Conservation (phyloP, 2,113 vertebrate species). For the Plecotus auritus region DNA sequence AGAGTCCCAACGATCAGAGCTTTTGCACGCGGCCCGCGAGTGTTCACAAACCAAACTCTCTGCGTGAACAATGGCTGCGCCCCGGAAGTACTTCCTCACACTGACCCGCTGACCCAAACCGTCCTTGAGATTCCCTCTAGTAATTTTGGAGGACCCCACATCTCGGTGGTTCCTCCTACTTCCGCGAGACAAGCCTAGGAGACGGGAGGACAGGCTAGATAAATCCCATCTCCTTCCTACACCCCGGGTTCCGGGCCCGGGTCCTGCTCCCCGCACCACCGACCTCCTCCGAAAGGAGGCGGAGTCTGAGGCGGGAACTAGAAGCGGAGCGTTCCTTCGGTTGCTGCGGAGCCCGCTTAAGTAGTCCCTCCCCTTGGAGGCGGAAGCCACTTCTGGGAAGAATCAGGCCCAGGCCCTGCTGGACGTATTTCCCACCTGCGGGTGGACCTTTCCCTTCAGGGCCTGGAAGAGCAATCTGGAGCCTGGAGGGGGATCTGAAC, state of each 20-base stretch:
- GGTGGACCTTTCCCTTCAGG: not conserved
- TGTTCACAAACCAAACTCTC: not conserved
- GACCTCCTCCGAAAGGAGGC: not conserved
- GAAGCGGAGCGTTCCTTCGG: fast-evolving
- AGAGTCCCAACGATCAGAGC: fast-evolving
- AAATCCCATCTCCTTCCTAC: too few relatives aligned
- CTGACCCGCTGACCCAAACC: fast-evolving
- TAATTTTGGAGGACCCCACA: not conserved
- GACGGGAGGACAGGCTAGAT: fast-evolving
- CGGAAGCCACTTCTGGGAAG: fast-evolving
- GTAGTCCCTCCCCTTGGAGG: too few relatives aligned
- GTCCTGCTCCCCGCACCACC: fast-evolving
- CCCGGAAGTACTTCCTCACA: not conserved
- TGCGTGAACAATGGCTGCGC: not conserved
- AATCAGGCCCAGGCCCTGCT: too few relatives aligned
- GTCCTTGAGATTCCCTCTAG: not conserved
- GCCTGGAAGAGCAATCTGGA: not conserved
- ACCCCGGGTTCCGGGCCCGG: fast-evolving
- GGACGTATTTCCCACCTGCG: not conserved
- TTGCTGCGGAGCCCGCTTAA: not conserved
- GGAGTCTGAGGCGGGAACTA: not conserved
- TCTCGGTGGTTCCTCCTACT: not conserved
- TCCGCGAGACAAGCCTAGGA: not conserved
- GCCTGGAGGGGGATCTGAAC: not conserved
- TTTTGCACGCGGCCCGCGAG: fast-evolving